Evolutionary conservation across 2,888 invertebrate species (phyloP).

Genomic region (Pachymerium ferrugineum): DNA sequence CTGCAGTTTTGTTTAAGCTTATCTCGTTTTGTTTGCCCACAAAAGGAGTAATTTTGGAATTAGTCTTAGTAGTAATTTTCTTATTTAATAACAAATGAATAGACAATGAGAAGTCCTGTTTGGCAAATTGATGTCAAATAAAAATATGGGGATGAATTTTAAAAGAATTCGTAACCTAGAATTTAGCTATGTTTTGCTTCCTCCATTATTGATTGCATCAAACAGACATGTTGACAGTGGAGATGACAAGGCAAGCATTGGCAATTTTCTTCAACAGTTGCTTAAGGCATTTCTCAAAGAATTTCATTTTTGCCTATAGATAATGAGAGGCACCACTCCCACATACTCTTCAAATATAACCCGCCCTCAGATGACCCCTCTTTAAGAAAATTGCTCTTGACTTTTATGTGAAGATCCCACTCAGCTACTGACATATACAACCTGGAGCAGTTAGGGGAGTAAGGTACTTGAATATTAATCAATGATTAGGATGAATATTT

Average conservation of each 20-base stretch:
- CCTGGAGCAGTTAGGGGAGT: not conserved
- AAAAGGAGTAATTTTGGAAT: no score
- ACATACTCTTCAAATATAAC: constrained; percentile 3
- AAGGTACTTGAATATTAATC: not conserved
- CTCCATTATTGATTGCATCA: not conserved
- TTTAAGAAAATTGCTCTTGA: constrained; percentile 13
- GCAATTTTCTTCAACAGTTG: not conserved
- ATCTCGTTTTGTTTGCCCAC: no score
- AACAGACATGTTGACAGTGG: constrained; percentile 4
- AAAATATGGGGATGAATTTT: not conserved
- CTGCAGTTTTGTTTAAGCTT: no score
- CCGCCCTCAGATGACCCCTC: not conserved
- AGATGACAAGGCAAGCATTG: not conserved
- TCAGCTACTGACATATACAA: constrained; percentile 4
- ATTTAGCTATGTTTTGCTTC: not conserved
- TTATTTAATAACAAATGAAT: not conserved
- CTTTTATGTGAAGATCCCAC: constrained; percentile 8
- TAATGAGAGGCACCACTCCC: constrained; percentile 8
- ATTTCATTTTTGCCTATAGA: not conserved
- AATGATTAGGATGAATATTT: no score
- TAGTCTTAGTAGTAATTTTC: not conserved
- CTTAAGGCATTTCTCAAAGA: not conserved
- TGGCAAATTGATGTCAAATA: not conserved
- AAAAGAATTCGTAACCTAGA: not conserved
- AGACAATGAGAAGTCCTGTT: not conserved